Evolutionary conservation across 1,140 invertebrate species (phyloP).

Genomic region (Eubasilissa regina): DNA sequence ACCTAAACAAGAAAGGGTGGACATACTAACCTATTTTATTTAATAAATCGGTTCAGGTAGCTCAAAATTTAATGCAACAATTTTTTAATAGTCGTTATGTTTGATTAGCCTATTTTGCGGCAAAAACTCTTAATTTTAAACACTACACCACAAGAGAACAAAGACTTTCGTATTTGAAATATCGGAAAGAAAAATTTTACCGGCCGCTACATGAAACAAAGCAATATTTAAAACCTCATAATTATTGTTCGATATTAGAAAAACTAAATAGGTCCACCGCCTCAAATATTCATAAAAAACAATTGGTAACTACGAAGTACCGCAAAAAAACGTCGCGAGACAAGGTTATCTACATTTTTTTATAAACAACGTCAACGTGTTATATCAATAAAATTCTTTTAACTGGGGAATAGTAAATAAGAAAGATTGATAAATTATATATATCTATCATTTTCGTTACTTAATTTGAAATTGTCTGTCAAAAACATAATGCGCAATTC

Average conservation of each 20-base stretch:
- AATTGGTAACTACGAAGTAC: slow-evolving; percentile 40
- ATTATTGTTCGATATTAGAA: background rate
- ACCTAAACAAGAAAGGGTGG: too few relatives aligned
- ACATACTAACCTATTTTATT: too few relatives aligned
- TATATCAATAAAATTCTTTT: slow-evolving; percentile 39
- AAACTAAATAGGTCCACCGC: background rate
- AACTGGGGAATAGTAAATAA: background rate
- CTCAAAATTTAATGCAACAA: background rate
- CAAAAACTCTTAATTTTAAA: background rate
- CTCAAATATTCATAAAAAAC: slow-evolving; percentile 32
- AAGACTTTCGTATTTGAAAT: too few relatives aligned
- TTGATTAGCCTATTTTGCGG: too few relatives aligned
- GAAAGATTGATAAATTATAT: background rate
- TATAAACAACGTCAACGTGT: slow-evolving; percentile 45
- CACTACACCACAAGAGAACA: background rate
- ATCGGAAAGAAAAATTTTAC: slow-evolving; percentile 56
- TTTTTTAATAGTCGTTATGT: background rate
- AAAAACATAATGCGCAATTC: slow-evolving; percentile 57
- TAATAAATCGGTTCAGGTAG: too few relatives aligned
- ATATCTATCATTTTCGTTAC: slow-evolving; percentile 34
- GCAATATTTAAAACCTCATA: slow-evolving; percentile 37
- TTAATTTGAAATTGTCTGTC: slow-evolving; percentile 36
- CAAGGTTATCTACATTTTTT: slow-evolving; percentile 41
- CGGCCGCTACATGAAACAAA: slow-evolving; percentile 21
- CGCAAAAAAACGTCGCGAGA: slow-evolving; percentile 9